Conservation (phyloP, 2,888 invertebrate genomes). For the Himalopsyche japonica region DNA sequence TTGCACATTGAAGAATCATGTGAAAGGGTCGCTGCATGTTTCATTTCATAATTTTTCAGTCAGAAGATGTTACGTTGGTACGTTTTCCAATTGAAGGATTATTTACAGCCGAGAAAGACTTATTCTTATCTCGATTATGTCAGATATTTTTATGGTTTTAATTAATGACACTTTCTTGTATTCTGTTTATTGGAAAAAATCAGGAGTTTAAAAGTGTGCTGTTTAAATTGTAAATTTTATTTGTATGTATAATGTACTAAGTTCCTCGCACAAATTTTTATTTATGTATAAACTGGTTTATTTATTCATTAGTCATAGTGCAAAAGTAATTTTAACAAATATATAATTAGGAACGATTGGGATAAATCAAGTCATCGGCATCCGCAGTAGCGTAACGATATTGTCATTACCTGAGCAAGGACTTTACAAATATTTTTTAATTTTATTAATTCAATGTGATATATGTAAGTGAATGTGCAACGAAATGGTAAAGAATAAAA, state of each 20-base stretch:
- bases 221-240: not conserved
- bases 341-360: not conserved
- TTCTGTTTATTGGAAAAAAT: not conserved
- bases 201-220: slow-evolving; percentile 10
- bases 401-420: not conserved
- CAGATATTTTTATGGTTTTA: not conserved
- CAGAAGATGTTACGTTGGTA: not conserved
- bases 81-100: not conserved
- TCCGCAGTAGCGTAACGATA: not conserved
- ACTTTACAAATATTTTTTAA: not conserved
- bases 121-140: not conserved
- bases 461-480: slow-evolving; percentile 1
- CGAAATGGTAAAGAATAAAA: not conserved
- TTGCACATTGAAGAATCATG: not conserved
- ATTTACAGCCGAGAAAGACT: not conserved
- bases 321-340: not conserved
- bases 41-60: not conserved
- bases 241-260: slow-evolving; percentile 13
- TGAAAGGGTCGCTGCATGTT: not conserved
- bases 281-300: slow-evolving; percentile 6
- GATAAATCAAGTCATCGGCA: not conserved
- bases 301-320: not conserved
- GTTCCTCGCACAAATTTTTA: slow-evolving; percentile 36
- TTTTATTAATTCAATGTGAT: slow-evolving; percentile 1
- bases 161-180: slow-evolving; percentile 13